phyloP scores from a whole-genome alignment of 2,113 vertebrate genomes.

The Elephantulus edwardii region DNA sequence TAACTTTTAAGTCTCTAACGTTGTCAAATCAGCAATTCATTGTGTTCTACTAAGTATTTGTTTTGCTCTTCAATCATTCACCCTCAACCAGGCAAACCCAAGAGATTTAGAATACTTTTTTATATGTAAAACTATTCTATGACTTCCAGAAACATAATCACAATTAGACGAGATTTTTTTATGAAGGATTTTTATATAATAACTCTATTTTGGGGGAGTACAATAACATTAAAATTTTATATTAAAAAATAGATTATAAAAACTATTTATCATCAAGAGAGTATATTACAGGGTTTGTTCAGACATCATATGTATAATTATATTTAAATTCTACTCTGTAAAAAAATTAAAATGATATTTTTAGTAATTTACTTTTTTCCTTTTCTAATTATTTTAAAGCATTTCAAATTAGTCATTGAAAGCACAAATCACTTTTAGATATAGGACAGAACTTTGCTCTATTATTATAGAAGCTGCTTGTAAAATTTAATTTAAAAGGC shows the following conservation, averaged over 20 bases:
- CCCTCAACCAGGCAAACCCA: neutral
- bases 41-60: neutral
- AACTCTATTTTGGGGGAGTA: neutral
- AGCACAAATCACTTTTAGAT: neutral
- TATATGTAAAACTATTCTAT: neutral
- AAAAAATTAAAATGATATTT: neutral
- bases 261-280: neutral
- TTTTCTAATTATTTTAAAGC: neutral
- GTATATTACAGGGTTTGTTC: neutral
- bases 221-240: conserved; percentile 58
- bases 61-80: neutral
- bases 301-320: neutral
- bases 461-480: neutral
- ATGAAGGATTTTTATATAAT: conserved; percentile 61
- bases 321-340: neutral
- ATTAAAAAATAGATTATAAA: conserved; percentile 61
- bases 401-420: neutral
- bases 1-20: neutral
- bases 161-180: neutral
- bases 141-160: neutral
- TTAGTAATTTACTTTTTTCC: neutral
- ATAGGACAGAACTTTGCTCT: neutral
- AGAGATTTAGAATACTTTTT: neutral
- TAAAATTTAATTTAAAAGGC: neutral
- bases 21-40: neutral